Evolutionary conservation across 1,140 invertebrate species (phyloP).

Genomic region (Anastrepha ludens): DNA sequence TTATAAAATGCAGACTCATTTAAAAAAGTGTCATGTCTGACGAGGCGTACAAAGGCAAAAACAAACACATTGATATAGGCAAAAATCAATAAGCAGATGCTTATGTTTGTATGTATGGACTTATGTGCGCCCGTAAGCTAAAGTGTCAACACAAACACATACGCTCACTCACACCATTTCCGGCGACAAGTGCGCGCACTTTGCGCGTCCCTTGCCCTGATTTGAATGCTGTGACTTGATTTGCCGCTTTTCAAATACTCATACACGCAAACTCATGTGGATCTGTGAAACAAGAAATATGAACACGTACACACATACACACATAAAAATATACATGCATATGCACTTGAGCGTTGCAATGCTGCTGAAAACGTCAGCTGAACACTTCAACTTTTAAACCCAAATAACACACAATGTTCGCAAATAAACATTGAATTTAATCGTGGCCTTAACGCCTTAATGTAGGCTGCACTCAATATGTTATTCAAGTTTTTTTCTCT

Average conservation of each 20-base stretch:
- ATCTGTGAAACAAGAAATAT: not conserved
- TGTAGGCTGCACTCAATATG: not conserved
- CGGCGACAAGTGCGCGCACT: constrained; percentile 48
- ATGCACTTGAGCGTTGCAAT: not conserved
- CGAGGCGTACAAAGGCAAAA: not conserved
- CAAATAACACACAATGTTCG: constrained; percentile 10
- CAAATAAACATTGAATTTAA: not conserved
- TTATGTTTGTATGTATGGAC: not conserved
- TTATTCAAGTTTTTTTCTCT: not conserved
- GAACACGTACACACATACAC: not conserved
- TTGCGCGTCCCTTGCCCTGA: constrained; percentile 1
- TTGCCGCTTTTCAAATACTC: not conserved
- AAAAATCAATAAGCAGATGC: not conserved
- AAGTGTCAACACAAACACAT: not conserved
- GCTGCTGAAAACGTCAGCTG: not conserved
- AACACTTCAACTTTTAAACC: not conserved
- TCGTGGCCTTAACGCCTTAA: constrained; percentile 4
- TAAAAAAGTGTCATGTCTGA: constrained; percentile 14
- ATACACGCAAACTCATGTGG: not conserved
- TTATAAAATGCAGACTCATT: constrained; percentile 49
- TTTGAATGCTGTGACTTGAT: not conserved
- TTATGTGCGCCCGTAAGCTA: not conserved
- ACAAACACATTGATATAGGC: not conserved
- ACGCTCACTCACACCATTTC: constrained; percentile 31
- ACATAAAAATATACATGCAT: not conserved